Evolutionary conservation across 2,797 vertebrate genomes (phyloP), one percentile per base, ranked within the genome.

Genomic region (Lithobates pipiens): DNA sequence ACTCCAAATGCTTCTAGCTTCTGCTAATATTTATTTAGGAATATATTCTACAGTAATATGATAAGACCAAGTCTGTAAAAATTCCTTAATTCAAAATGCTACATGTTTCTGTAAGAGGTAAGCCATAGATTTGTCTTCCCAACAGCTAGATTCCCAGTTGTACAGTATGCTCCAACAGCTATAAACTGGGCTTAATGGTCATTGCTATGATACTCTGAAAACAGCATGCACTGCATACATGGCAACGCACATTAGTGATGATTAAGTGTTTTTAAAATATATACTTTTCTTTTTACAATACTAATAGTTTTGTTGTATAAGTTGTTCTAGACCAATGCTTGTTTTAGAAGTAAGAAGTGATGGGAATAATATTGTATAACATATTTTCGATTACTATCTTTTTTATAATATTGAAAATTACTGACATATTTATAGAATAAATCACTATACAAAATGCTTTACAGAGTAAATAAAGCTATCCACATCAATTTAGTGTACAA

Each of bases 261-360:
- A 75, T 75, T 75, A 82, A 74, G 71, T 82, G 71, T 67, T 82
- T 82, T 74, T 75, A 74, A 75, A 74, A 75, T 74, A 75, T 46
- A 82, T 75, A 50, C 36, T 67, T 46, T 75, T 57, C 70, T 32
- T 74, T 81, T 23, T 81, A 39, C 69, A 16, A 50, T 81, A 29
- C 13, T 27, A 23, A 44, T 10, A 25, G 36, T 44, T 73, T 72
- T 36, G 32, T 42, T 72, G 36, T 72, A n/a, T 54, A 54, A 13
- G 50, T 54, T 54, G 50, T 54, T 54, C 5, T 15, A 54, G 50
- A 18, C 46, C 18, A 50, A 50, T 70, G 8, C 39, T 72, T 73
- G 79, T 25, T 80, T 70, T 80, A 34, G 42, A 77, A 65, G 11
- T 65, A 63, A 39, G 39, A 68, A 46, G 25, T 16, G 7, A 10